These are phyloP conservation scores for Panonychus citri DNA, from an alignment of 1,140 invertebrate genomes.

Conservation along the genomic window DNA sequence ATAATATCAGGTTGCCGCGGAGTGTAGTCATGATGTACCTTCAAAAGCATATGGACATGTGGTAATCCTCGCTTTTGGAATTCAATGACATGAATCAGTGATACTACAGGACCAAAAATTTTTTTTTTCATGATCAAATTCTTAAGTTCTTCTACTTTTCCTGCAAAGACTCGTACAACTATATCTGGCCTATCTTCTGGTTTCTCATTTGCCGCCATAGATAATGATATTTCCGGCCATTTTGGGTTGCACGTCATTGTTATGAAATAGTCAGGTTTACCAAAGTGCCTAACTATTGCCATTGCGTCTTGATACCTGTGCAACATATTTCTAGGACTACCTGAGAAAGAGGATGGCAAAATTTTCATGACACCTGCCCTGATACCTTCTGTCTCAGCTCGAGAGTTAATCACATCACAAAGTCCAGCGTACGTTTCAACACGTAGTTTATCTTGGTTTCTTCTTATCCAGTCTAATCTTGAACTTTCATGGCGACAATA, in stretches of 20 bases:
- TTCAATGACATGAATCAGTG: background rate
- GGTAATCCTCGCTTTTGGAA: background rate
- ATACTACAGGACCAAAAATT: background rate
- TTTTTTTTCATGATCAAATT: background rate
- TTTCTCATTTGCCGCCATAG: background rate
- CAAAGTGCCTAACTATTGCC: conserved; percentile 18
- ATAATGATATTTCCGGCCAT: conserved; percentile 25
- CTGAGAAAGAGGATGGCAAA: conserved; percentile 11
- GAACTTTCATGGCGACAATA: conserved; percentile 9
- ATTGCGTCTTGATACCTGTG: conserved; percentile 19
- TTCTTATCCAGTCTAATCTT: conserved; percentile 3
- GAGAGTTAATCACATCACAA: conserved; percentile 5
- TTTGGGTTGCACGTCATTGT: conserved; percentile 27
- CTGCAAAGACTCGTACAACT: background rate
- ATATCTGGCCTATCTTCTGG: background rate
- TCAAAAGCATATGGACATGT: background rate
- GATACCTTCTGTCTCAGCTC: background rate
- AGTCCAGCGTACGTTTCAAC: conserved; percentile 11
- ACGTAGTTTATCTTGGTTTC: conserved; percentile 7
- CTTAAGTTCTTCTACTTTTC: background rate
- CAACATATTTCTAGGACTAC: conserved; percentile 6
- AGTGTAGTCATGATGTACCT: background rate
- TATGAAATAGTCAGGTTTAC: conserved; percentile 24
- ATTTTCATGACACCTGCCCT: background rate
- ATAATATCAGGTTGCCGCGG: conserved; percentile 17